Evolutionary conservation across 2,113 vertebrate species (phyloP).

Genomic region (Glaucomys volans): DNA sequence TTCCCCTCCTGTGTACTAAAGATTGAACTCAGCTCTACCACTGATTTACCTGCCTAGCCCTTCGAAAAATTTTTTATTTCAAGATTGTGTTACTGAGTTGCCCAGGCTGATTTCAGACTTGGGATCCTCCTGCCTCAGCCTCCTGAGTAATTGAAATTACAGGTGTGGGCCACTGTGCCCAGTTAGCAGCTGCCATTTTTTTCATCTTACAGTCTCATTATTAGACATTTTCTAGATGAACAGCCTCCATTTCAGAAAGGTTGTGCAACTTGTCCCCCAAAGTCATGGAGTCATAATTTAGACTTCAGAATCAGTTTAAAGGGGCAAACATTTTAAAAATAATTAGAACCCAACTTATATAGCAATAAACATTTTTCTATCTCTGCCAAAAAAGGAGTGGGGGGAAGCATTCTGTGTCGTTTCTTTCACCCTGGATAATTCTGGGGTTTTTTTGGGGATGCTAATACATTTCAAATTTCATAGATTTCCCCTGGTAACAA

Average conservation of each 20-base stretch:
- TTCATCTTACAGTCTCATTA: neutral
- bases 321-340: neutral
- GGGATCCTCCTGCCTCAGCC: neutral
- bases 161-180: neutral
- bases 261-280: neutral
- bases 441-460: neutral
- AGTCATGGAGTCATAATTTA: neutral
- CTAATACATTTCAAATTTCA: conserved; percentile 17
- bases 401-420: neutral
- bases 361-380: neutral
- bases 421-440: neutral
- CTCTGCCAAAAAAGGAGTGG: neutral
- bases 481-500: neutral
- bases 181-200: neutral
- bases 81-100: neutral
- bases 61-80: neutral
- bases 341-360: neutral
- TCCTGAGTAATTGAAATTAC: neutral
- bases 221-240: neutral
- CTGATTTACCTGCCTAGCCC: neutral
- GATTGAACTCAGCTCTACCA: neutral
- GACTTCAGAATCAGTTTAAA: neutral
- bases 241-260: neutral
- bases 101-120: neutral
- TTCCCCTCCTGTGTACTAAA: neutral